Base-by-base conservation (phyloP, 92 coral and sea anemone species). In the Galaxea fascicularis region DNA sequence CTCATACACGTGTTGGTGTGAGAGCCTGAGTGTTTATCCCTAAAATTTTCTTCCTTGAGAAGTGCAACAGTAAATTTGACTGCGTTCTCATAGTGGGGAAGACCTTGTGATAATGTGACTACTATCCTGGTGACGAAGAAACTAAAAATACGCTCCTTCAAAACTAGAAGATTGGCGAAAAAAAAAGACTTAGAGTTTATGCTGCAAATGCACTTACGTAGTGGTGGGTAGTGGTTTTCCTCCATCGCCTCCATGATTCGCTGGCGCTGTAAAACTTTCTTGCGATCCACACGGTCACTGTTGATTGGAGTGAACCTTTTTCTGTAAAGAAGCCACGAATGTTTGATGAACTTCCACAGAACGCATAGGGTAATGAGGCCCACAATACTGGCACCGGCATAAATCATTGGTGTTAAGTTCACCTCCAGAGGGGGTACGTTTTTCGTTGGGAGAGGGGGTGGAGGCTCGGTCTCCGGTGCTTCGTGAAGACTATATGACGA, bases 221-320 rank as follows among this genome's bases (percentile, higher is more conserved):
- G 44, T 62, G 64, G 0, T 31, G 10, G 15, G 16, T 26, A 18
- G 22, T 74, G 53, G 28, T 83, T 74, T 49, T 83, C 80, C 45
- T 89, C 90, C 79, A 85, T 58, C 12, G 79, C 90, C 26, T 93
- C 89, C 67, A 59, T 66, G 14, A 76, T 84, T 52, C 64, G 85
- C 85, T 90, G 80, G 10, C 82, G 68, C 11, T 71, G 81, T 26
- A 57, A 73, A 45, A 49, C 74, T 71, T 83, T 90, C 59, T 79
- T 73, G 0, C 62, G 76, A 68, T 89, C 85, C 53, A 83, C 74
- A 22, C 88, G 85, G 75, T 94, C 81, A 58, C 95, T 94, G 79
- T 92, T 94, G 26, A 93, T 88, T n/a, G 91, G 78, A 8, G 96
- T 92, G 57, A 90, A 92, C 35, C 88, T 90, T 72, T 88, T 93